Base-by-base conservation (phyloP, 2,113 vertebrate species). In the Plotosus lineatus region DNA sequence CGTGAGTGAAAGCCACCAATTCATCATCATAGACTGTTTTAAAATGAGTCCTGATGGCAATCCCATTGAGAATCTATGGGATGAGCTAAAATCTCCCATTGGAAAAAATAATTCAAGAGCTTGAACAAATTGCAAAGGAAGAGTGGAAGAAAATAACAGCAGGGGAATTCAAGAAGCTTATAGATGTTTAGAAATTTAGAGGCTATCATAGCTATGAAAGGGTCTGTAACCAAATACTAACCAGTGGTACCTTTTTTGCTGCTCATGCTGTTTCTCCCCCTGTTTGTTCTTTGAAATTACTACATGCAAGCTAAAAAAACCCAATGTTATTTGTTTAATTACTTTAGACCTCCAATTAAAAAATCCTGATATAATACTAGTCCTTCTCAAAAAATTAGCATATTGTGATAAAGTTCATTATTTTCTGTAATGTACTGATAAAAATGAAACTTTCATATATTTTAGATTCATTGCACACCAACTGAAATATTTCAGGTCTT, bases 21-120 rank as follows among this genome's bases (percentile, higher is more conserved):
- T n/a, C n/a, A n/a, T n/a, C n/a, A n/a, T n/a, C n/a, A n/a, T n/a
- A n/a, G n/a, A n/a, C n/a, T n/a, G n/a, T n/a, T n/a, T n/a, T n/a
- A n/a, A n/a, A n/a, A n/a, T n/a, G 44, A 63, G 60, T 31, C 28
- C 60, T 63, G 40, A 69, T 19, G 38, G 23, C 42, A 71, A 26
- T 46, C 68, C 68, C 26, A 61, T 61, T 61, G 68, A 46, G 46
- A 71, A 71, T 71, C 68, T 71, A 21, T n/a, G n/a, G n/a, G n/a
- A n/a, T n/a, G n/a, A n/a, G n/a, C n/a, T n/a, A n/a, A n/a, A n/a
- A n/a, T n/a, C n/a, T n/a, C n/a, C 21, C 21, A 71, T 46, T 61
- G 58, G 5, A 26, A 9, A 9, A 61, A 61, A 61, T 5, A 61
- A 61, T 69, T 69, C 3, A 42, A 69, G 66, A 9, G 38, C 66